A percentile compares a stretch with the other conserved stretches of the same genome.
phyloP scores from a whole-genome alignment of 1,140 invertebrate genomes.

The Drosophila burlai region DNA sequence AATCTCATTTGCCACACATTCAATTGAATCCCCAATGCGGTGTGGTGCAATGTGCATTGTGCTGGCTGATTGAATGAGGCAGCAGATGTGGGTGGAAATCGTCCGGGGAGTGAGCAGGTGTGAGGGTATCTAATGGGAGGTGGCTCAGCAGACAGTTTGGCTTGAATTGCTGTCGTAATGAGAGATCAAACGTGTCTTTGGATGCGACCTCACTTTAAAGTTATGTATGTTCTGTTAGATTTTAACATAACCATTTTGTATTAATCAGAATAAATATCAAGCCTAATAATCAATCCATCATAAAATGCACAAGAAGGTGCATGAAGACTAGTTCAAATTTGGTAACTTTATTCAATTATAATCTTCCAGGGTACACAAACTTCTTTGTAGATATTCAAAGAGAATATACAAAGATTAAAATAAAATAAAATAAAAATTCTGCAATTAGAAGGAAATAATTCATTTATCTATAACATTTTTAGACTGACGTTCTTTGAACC shows the following conservation, averaged over 20 bases:
- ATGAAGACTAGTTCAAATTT: neutral
- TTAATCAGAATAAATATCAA: neutral
- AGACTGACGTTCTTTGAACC: too few species aligned
- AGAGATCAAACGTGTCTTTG: neutral
- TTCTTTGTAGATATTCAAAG: neutral
- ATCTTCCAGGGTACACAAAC: neutral
- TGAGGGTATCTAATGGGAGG: conserved; percentile 7
- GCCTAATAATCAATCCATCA: neutral
- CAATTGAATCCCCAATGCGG: conserved; percentile 40
- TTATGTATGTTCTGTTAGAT: neutral
- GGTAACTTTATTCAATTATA: neutral
- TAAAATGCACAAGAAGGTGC: neutral
- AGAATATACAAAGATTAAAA: too few species aligned
- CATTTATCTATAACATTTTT: too few species aligned
- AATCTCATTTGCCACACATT: conserved; percentile 41
- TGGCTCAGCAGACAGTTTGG: neutral
- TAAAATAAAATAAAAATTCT: accelerated
- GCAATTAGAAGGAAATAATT: neutral
- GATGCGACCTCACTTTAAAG: neutral
- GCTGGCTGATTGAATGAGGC: conserved; percentile 37
- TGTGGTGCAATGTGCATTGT: conserved; percentile 38
- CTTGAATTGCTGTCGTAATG: neutral
- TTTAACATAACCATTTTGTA: neutral
- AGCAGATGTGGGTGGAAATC: conserved; percentile 19
- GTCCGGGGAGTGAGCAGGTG: conserved; percentile 25